These are phyloP conservation scores for Monomorium pharaonis DNA, from an alignment of 1,140 invertebrate species.

Conservation along the genomic window DNA sequence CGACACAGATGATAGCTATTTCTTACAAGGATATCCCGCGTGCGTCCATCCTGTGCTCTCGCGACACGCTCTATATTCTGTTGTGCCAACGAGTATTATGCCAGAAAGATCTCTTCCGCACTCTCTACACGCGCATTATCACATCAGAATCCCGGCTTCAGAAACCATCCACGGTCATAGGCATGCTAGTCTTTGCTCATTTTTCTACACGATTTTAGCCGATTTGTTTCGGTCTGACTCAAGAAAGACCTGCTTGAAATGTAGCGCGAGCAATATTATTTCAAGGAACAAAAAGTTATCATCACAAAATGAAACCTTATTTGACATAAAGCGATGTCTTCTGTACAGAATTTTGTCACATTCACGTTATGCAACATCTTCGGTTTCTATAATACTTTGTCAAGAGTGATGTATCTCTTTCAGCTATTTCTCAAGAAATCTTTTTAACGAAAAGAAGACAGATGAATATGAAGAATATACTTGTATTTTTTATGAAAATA, in stretches of 20 bases:
- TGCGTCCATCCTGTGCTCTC: slow-evolving; percentile 3
- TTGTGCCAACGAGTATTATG: slow-evolving; percentile 33
- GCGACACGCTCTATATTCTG: slow-evolving; percentile 56
- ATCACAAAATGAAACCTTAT: neutral
- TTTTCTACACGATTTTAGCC: slow-evolving; percentile 4
- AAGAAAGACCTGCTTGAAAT: neutral
- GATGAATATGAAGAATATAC: neutral
- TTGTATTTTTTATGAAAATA: no score
- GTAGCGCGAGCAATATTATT: slow-evolving; percentile 14
- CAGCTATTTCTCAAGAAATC: neutral
- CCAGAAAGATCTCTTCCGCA: slow-evolving; percentile 29
- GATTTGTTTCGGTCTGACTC: slow-evolving; percentile 27
- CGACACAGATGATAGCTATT: slow-evolving; percentile 68
- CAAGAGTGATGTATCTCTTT: neutral
- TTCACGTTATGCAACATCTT: neutral
- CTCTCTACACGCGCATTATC: neutral
- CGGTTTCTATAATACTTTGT: neutral
- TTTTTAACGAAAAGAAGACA: neutral
- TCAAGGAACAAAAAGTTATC: neutral
- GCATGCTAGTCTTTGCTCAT: neutral
- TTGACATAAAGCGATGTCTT: neutral
- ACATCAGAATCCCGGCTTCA: neutral
- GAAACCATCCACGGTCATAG: neutral
- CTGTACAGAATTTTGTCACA: slow-evolving; percentile 4
- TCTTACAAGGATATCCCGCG: slow-evolving; percentile 49